Conservation (phyloP, 2,113 vertebrate genomes). For the Copsychus sechellarum region DNA sequence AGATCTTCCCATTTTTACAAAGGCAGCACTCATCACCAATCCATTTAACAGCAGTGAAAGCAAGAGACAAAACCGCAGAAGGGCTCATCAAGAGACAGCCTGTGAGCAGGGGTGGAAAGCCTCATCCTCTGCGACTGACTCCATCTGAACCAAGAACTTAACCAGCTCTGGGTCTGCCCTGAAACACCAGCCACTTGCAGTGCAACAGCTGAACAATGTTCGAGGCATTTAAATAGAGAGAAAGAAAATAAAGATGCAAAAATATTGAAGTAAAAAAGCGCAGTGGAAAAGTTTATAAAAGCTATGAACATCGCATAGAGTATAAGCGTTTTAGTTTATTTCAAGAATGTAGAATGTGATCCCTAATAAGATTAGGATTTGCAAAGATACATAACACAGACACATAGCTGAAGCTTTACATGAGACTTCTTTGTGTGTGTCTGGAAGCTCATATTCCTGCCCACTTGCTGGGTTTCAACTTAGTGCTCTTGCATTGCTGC, state of each 20-base stretch:
- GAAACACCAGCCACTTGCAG: neutral
- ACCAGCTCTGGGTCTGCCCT: neutral
- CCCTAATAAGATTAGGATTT: neutral
- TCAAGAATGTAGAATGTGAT: neutral
- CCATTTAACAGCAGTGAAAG: neutral
- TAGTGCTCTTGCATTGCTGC: neutral
- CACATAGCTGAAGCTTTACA: neutral
- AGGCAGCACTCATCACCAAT: neutral
- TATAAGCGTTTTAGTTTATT: neutral
- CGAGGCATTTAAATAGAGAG: neutral
- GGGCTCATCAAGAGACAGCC: neutral
- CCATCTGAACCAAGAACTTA: neutral
- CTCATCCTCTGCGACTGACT: neutral
- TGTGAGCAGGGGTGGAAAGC: neutral
- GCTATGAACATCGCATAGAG: neutral
- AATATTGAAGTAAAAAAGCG: neutral
- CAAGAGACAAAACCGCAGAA: neutral
- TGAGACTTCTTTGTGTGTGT: neutral
- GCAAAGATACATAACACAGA: neutral
- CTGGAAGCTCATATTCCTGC: neutral
- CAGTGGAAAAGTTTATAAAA: neutral
- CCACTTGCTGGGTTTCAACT: neutral
- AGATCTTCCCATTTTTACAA: neutral
- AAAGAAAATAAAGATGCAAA: neutral
- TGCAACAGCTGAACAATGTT: neutral